These are phyloP conservation scores for Drosophila ustulata DNA, from an alignment of 2,888 invertebrate genomes.

Conservation along the genomic window DNA sequence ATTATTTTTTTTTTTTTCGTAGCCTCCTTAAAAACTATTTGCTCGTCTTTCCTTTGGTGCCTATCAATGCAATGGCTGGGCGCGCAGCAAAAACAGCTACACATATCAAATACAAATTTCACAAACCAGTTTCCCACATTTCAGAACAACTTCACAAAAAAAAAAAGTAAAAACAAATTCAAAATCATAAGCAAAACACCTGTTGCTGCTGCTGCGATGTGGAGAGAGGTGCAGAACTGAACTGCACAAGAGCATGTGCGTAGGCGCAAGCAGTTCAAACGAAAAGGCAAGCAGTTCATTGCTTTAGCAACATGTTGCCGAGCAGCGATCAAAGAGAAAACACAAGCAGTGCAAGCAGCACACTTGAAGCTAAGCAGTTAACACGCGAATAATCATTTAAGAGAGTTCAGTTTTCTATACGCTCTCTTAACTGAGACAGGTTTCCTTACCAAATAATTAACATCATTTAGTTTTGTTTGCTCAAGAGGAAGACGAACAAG, in stretches of 20 bases:
- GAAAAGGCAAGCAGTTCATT: slow-evolving; percentile 41
- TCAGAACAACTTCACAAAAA: slow-evolving; percentile 22
- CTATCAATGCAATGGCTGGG: slow-evolving; percentile 64
- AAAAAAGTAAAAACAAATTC: slow-evolving; percentile 14
- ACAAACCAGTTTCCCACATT: slow-evolving; percentile 38
- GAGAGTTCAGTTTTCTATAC: neutral
- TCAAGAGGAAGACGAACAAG: neutral
- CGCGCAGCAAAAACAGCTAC: slow-evolving; percentile 56
- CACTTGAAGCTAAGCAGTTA: neutral
- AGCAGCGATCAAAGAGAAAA: slow-evolving; percentile 11
- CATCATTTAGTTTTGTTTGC: slow-evolving; percentile 65
- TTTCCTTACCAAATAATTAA: slow-evolving; percentile 68
- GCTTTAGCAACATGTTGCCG: slow-evolving; percentile 25
- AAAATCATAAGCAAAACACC: slow-evolving; percentile 42
- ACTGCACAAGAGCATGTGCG: slow-evolving; percentile 29
- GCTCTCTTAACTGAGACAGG: slow-evolving; percentile 35
- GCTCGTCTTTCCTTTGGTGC: slow-evolving; percentile 21
- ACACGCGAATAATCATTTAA: neutral
- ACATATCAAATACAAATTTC: slow-evolving; percentile 14
- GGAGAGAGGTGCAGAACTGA: neutral
- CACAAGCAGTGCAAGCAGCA: neutral
- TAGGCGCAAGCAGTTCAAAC: slow-evolving; percentile 37
- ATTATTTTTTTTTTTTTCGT: slow-evolving; percentile 7
- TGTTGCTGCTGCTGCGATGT: slow-evolving; percentile 17
- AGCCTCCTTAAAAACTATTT: neutral